Evolutionary conservation across 2,113 vertebrate genomes (phyloP), one percentile per base, ranked within the genome.

Genomic region (Elanus axillaris): DNA sequence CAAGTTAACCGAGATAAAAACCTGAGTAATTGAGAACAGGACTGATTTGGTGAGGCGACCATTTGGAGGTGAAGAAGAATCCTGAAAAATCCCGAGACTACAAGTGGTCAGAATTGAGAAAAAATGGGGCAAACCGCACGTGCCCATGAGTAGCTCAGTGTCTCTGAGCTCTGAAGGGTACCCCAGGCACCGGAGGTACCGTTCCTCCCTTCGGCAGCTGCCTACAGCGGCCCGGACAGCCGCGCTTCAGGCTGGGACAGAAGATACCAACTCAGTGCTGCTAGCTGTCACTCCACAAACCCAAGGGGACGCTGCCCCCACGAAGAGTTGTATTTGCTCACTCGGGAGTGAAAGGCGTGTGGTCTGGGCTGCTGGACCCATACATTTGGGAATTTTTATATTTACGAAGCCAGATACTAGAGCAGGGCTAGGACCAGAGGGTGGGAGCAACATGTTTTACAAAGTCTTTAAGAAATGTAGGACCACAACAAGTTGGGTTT

Each of bases 271-370:
- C 16, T 77, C 69, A 32, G 7, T 55, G 22, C 31, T 50, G 4
- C 6, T 47, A 63, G 22, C 17, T 83, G 19, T 68, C 58, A 17
- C 22, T n/a, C 38, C 36, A 42, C 19, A 67, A 43, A 22, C 38
- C 64, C 17, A 43, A 29, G 29, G 19, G 5, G 6, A 59, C 13
- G 22, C 16, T 83, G 8, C 1, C 4, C 4, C 6, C 1, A 1
- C 17, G 34, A 82, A 74, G 34, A 58, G 5, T 15, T 72, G 15
- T 6, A 29, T 79, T 68, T 72, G 16, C 25, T 47, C 34, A 52
- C 14, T 43, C 1, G 1, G 45, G n/a, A 72, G 14, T 23, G 14
- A 81, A 87, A 68, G 6, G 2, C 45, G 11, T 55, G 29, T 52
- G 23, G 21, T 74, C 18, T 4, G 48, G 40, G 13, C 29, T 86